phyloP scores from a whole-genome alignment of 2,888 invertebrate genomes.

The Teleiodes luculella region DNA sequence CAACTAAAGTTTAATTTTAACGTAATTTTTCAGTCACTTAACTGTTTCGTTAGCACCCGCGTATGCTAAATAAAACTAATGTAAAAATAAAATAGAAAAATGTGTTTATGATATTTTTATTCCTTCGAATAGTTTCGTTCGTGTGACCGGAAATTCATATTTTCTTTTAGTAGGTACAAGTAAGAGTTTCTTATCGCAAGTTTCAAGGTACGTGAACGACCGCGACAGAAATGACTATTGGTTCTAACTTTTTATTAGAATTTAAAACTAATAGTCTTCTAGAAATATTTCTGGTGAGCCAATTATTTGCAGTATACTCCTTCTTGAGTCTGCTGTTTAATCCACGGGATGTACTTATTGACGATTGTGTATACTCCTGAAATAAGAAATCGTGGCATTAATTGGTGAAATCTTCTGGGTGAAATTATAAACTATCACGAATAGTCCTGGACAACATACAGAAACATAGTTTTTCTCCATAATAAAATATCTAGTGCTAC shows the following conservation, averaged over 20 bases:
- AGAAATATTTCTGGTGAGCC: not conserved
- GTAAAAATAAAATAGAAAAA: not conserved
- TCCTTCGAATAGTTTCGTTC: not conserved
- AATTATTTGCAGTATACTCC: constrained; percentile 54
- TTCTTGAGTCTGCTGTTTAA: constrained; percentile 56
- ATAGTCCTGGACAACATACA: too few relatives aligned
- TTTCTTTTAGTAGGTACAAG: not conserved
- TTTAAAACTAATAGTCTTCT: not conserved
- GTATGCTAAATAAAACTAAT: too few relatives aligned
- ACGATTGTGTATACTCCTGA: constrained; percentile 80
- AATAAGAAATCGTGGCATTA: constrained; percentile 22
- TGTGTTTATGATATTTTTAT: not conserved
- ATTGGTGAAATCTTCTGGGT: too few relatives aligned
- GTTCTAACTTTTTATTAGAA: not conserved
- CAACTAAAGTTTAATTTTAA: not conserved
- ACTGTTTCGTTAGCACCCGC: not conserved
- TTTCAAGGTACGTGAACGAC: not conserved
- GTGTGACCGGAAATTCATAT: not conserved
- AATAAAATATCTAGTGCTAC: too few relatives aligned
- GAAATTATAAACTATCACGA: too few relatives aligned
- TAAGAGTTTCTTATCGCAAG: constrained; percentile 1
- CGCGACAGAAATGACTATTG: not conserved
- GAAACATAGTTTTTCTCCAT: too few relatives aligned
- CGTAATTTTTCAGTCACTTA: not conserved
- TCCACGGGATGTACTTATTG: constrained; percentile 74